phyloP scores from a whole-genome alignment of 2,888 invertebrate genomes.

The Sesia apiformis region DNA sequence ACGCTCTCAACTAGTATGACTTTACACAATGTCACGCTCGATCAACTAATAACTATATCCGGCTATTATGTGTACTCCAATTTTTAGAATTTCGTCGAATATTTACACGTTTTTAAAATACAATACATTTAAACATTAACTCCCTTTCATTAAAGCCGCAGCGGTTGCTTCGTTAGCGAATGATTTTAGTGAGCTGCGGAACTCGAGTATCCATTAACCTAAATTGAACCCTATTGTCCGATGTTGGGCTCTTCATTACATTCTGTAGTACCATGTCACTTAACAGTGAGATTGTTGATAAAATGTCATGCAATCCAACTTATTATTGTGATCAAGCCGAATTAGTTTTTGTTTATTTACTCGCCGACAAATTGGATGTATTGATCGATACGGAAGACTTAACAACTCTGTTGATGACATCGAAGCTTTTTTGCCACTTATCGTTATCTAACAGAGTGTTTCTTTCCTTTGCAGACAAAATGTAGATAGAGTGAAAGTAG shows the following conservation, averaged over 20 bases:
- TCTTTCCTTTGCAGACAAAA: constrained; percentile 66
- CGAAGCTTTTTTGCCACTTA: constrained; percentile 3
- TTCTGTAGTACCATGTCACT: constrained; percentile 26
- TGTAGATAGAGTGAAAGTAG: constrained; percentile 60
- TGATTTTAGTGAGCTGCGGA: constrained; percentile 18
- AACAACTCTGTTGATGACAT: constrained; percentile 48
- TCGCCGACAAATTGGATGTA: background rate
- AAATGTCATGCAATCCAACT: constrained; percentile 4
- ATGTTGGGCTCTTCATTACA: constrained; percentile 38
- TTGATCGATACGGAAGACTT: background rate
- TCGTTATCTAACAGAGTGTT: constrained; percentile 21
- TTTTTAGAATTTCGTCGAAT: background rate
- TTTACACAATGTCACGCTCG: constrained; percentile 4
- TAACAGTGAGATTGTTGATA: constrained; percentile 31
- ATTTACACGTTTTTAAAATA: background rate
- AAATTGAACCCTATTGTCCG: constrained; percentile 42
- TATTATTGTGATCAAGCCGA: too few relatives aligned
- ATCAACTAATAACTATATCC: constrained; percentile 18
- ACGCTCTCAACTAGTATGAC: constrained; percentile 18
- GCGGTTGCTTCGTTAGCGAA: constrained; percentile 1
- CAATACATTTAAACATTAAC: background rate
- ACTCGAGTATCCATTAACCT: constrained; percentile 47
- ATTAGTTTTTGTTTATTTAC: too few relatives aligned
- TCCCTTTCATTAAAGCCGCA: background rate
- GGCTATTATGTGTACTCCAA: constrained; percentile 6